Evolutionary conservation across 35 echinoderm and acorn worm genomes (phyloP).

Genomic region (Patiria miniata): DNA sequence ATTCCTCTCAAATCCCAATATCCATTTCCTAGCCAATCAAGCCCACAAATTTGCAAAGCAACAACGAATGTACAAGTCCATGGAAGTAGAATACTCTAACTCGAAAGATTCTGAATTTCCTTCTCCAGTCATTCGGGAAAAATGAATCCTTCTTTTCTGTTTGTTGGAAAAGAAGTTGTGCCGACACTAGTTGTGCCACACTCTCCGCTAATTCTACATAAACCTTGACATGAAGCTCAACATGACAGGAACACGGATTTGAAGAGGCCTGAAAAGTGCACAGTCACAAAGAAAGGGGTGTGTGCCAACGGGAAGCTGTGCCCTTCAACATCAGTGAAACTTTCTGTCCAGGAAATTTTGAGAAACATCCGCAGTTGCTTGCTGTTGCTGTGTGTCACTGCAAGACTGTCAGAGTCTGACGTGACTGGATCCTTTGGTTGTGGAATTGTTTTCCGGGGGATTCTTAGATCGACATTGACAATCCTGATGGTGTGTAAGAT

Average conservation of each 20-base stretch:
- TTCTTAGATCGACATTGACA: background rate
- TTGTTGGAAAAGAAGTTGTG: constrained; percentile 6
- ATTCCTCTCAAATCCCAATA: background rate
- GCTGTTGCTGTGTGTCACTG: too few relatives aligned
- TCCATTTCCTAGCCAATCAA: background rate
- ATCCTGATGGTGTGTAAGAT: constrained; percentile 9
- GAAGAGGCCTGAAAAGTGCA: too few relatives aligned
- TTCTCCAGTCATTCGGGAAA: background rate
- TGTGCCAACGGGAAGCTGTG: too few relatives aligned
- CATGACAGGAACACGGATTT: too few relatives aligned
- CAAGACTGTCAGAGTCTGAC: too few relatives aligned
- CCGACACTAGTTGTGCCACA: background rate
- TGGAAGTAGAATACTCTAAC: background rate
- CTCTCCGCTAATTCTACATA: background rate
- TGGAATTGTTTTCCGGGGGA: background rate
- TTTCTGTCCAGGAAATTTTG: too few relatives aligned
- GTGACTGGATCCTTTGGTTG: too few relatives aligned
- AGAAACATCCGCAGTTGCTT: too few relatives aligned
- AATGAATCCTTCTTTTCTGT: background rate
- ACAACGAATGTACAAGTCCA: background rate
- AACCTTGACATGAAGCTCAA: background rate
- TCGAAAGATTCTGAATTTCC: background rate
- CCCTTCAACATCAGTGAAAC: too few relatives aligned
- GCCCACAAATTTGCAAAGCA: background rate
- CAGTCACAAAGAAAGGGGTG: too few relatives aligned